Evolutionary conservation across 2,797 vertebrate species (phyloP).

Genomic region (Ataeniobius toweri): DNA sequence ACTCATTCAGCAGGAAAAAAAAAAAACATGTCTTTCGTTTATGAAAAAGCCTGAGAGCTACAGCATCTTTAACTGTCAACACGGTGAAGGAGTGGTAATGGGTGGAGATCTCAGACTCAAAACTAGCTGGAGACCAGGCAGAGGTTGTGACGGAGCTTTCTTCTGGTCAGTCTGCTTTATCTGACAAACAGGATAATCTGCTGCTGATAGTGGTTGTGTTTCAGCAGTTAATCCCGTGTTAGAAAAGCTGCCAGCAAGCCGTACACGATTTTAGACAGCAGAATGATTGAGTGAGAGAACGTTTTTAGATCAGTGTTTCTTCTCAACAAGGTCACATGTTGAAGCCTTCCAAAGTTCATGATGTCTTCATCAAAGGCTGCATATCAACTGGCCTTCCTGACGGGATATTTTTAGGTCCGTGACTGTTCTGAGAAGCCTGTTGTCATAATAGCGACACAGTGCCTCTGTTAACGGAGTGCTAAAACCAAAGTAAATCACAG

Average conservation of each 20-base stretch:
- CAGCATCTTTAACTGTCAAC: conserved; percentile 15
- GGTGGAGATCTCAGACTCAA: neutral
- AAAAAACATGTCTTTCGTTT: conserved; percentile 43
- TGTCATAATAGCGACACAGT: conserved; percentile 74
- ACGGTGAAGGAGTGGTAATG: neutral
- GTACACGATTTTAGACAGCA: conserved; percentile 26
- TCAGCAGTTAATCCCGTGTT: conserved; percentile 62
- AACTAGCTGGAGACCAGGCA: neutral
- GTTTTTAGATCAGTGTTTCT: conserved; percentile 9
- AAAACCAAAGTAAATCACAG: conserved; percentile 28
- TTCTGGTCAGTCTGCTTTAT: conserved; percentile 37
- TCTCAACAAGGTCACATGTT: conserved; percentile 44
- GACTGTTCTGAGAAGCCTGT: conserved; percentile 58
- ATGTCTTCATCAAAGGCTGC: conserved; percentile 27
- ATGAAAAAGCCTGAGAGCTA: conserved; percentile 22
- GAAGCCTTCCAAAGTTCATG: conserved; percentile 29
- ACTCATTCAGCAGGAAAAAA: conserved; percentile 13
- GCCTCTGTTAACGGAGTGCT: conserved; percentile 39
- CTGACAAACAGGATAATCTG: conserved; percentile 65
- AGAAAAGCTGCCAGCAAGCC: conserved; percentile 45
- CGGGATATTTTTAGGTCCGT: conserved; percentile 72
- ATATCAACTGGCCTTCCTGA: conserved; percentile 44
- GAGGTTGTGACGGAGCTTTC: conserved; percentile 17
- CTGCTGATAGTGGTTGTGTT: conserved; percentile 49
- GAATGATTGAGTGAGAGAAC: conserved; percentile 24